Evolutionary conservation across 2,888 invertebrate species (phyloP).

Genomic region (Ormyrus pomaceus): DNA sequence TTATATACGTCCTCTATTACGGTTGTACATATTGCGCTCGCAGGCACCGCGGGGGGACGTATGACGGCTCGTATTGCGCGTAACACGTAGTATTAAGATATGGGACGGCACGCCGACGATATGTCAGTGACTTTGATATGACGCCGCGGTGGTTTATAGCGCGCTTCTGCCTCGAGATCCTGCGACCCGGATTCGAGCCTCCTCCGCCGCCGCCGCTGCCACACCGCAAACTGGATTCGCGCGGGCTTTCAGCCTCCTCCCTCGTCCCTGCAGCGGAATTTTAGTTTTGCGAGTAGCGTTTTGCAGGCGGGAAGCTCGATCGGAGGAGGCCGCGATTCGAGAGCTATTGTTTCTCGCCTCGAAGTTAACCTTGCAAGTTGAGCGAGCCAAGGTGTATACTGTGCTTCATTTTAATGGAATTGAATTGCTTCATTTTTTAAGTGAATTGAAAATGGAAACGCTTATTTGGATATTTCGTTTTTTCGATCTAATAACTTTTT

Average conservation of each 20-base stretch:
- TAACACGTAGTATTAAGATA: constrained; percentile 20
- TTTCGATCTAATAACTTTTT: too few species aligned
- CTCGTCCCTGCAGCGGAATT: neutral
- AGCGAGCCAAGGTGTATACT: too few species aligned
- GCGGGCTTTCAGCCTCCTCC: neutral
- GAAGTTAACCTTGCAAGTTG: too few species aligned
- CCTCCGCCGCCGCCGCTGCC: neutral
- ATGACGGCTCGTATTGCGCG: constrained; percentile 14
- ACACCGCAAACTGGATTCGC: neutral
- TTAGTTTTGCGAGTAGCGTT: neutral
- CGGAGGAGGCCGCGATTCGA: too few species aligned
- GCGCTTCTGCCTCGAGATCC: constrained; percentile 31
- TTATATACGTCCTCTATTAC: constrained; percentile 2
- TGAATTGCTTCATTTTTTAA: too few species aligned
- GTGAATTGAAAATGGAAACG: too few species aligned
- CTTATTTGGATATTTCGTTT: too few species aligned
- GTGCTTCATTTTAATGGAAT: too few species aligned
- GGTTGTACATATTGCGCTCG: neutral
- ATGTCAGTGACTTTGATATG: constrained; percentile 36
- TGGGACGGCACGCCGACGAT: constrained; percentile 22
- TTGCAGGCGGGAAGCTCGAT: neutral
- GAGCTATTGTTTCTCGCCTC: too few species aligned
- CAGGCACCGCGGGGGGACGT: neutral
- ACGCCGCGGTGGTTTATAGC: constrained; percentile 21
- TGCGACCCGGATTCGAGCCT: constrained; percentile 23